Base-by-base conservation (phyloP, 1,140 invertebrate genomes). In the Phenacoccus solenopsis region DNA sequence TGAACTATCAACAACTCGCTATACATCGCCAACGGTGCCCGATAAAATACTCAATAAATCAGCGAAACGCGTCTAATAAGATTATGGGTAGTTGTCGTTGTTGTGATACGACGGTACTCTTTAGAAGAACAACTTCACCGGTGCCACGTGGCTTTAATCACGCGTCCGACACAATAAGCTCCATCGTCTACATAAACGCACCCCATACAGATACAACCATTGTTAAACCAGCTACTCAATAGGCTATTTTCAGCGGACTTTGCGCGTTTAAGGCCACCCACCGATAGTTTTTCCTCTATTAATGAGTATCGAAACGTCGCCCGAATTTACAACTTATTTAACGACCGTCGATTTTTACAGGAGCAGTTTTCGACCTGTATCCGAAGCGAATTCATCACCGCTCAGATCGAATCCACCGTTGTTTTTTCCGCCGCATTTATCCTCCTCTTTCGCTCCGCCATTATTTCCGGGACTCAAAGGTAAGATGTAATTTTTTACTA, bases 351-450 rank as follows among this genome's bases (percentile, higher is more conserved):
- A 69, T 24, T 70, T 32, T 83, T 83, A 16, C 80, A 83, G 85
- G 77, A 79, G 82, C 69, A 82, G 85, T 28, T 85, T 88, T 75
- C 81, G 85, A 70, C 86, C 87, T 1, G 82, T 86, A 75, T 74
- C 88, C 75, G 83, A 86, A 32, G 70, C 74, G 77, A 74, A 82
- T 76, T 76, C 80, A 72, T 76, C 79, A 67, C 78, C 38, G 13
- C 20, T 79, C 56, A 80, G 81, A 64, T 82, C 79, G 64, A 83
- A 84, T 9, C 84, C 85, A 3, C 86, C 86, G 2, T 81, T 92
- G 16, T 92, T 92, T 81, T 87, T 91, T 76, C 89, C 90, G 20
- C 88, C 89, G 0, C 90, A 91, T 77, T 80, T 91, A 73, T 87
- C 82, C 68, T 85, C 85, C 71, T 87, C 88, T 75, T 88, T 92